phyloP scores from a whole-genome alignment of 2,113 vertebrate species.

The Dicerorhinus sumatrensis region DNA sequence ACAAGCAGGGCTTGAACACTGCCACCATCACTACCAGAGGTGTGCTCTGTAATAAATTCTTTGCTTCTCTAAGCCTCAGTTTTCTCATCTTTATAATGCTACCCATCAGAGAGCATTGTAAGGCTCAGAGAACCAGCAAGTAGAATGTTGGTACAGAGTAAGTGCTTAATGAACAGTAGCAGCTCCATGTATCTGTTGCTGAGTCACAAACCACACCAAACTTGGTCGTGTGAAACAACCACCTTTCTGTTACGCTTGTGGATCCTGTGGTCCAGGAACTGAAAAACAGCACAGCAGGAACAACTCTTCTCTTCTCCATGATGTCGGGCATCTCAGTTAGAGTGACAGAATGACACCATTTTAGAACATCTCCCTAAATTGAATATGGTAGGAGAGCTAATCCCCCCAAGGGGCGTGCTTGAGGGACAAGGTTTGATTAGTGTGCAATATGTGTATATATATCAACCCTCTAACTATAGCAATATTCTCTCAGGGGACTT shows the following conservation, averaged over 20 bases:
- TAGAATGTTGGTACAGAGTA: not conserved
- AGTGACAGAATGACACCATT: not conserved
- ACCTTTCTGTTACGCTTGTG: not conserved
- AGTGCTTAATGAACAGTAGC: not conserved
- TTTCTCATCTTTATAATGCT: not conserved
- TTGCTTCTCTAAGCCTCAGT: not conserved
- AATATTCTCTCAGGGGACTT: not conserved
- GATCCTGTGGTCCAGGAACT: not conserved
- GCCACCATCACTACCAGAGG: not conserved
- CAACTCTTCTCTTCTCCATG: not conserved
- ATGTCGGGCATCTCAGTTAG: not conserved
- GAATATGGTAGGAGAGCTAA: not conserved
- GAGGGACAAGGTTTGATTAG: not conserved
- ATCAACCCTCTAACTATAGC: not conserved
- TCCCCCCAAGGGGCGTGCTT: accelerated
- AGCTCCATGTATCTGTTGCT: not conserved
- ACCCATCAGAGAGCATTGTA: not conserved
- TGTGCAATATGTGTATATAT: not conserved
- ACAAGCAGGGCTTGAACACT: not conserved
- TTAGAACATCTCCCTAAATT: not conserved
- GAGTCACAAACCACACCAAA: not conserved
- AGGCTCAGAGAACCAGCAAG: not conserved
- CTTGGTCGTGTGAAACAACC: not conserved
- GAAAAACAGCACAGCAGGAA: not conserved
- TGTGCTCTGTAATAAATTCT: not conserved